A percentile compares a stretch with the other conserved stretches of the same genome.
Evolutionary conservation across 1,140 invertebrate species (phyloP).

Genomic region (Tribolium castaneum): DNA sequence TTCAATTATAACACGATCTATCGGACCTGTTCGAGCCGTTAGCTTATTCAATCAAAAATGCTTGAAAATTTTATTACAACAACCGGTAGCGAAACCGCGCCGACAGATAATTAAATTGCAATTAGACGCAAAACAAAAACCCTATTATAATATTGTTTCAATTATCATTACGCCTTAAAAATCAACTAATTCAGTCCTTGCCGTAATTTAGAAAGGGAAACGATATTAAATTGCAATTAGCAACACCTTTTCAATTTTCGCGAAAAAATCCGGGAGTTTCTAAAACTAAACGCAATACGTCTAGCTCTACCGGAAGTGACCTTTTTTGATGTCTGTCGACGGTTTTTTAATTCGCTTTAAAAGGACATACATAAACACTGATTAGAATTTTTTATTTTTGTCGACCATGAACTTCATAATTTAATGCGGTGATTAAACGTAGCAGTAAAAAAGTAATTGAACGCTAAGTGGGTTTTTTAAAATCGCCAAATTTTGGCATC

Average conservation of each 20-base stretch:
- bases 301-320: neutral
- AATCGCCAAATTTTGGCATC: no score
- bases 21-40: neutral
- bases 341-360: neutral
- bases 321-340: neutral
- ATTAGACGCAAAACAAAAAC: neutral
- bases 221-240: neutral
- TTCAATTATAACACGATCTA: constrained; percentile 10
- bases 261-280: neutral
- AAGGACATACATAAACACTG: neutral
- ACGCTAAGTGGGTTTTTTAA: neutral
- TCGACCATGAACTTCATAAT: neutral
- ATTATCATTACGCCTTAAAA: neutral
- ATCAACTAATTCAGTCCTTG: neutral
- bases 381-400: neutral
- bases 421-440: neutral
- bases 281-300: neutral
- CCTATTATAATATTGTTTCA: neutral
- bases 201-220: neutral
- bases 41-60: neutral
- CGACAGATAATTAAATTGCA: neutral
- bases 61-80: no score
- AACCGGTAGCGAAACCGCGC: neutral
- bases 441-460: neutral
- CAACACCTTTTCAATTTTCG: neutral